Percentiles rank a stretch among this genome's conserved stretches.
Conservation (phyloP, 1,140 invertebrate species). For the Trichonephila inaurata region DNA sequence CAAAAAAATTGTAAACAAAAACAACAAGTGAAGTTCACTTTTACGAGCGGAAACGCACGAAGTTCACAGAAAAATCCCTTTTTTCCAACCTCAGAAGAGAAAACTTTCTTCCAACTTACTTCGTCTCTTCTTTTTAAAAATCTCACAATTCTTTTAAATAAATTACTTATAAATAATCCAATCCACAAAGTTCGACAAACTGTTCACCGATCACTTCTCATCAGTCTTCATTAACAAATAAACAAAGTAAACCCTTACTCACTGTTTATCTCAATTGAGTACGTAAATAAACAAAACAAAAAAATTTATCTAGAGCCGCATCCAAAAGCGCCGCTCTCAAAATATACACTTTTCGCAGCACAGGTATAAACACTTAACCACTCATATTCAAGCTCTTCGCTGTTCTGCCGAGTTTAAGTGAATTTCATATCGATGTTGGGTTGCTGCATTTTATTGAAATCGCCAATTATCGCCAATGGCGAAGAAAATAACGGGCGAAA, state of each 20-base stretch:
- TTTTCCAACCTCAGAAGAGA: not conserved
- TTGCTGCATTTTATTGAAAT: conserved; percentile 72
- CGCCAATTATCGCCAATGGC: conserved; percentile 74
- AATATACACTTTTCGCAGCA: not conserved
- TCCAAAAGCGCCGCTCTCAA: not conserved
- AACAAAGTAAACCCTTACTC: not conserved
- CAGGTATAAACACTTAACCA: conserved; percentile 61
- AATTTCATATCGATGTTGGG: conserved; percentile 72
- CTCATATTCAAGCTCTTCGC: conserved; percentile 65
- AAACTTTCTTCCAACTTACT: not conserved
- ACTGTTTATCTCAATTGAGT: not conserved
- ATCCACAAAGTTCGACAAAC: not conserved
- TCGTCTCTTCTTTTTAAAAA: not conserved
- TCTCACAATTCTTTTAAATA: not conserved
- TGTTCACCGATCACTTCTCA: not conserved
- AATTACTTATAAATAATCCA: conserved; percentile 19
- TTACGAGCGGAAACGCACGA: not conserved
- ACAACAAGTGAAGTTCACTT: not conserved
- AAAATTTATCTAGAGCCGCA: not conserved
- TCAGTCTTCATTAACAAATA: not conserved
- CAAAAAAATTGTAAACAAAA: conserved; percentile 26
- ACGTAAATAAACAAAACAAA: not conserved
- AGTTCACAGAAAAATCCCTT: not conserved
- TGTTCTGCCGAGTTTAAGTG: conserved; percentile 72
- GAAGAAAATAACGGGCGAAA: conserved; percentile 59